phyloP scores from a whole-genome alignment of 2,113 vertebrate genomes.

The Paratilapia polleni region DNA sequence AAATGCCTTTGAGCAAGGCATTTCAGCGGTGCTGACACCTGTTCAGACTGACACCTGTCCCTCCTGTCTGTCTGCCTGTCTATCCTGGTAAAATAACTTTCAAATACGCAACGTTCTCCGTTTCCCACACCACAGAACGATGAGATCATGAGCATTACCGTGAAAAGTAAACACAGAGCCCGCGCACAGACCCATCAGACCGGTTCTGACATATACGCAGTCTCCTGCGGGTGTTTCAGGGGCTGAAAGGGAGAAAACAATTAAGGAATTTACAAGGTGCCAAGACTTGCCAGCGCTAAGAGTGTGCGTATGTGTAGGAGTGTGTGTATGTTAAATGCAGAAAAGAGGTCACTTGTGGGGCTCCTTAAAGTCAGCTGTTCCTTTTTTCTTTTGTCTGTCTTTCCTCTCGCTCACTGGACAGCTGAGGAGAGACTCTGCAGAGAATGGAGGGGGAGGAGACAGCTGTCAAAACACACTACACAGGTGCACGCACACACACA shows the following conservation, averaged over 20 bases:
- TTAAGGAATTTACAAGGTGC: constrained; percentile 5
- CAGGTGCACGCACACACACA: neutral
- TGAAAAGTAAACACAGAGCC: constrained; percentile 25
- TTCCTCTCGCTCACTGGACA: constrained; percentile 11
- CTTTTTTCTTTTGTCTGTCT: neutral
- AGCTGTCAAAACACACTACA: constrained; percentile 52
- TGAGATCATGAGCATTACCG: constrained; percentile 21
- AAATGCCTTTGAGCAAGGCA: constrained; percentile 1
- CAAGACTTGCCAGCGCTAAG: neutral
- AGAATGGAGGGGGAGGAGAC: constrained; percentile 15
- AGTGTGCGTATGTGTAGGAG: neutral
- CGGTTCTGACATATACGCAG: constrained; percentile 15
- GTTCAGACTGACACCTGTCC: neutral
- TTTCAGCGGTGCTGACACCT: too few relatives aligned
- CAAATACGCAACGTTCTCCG: neutral
- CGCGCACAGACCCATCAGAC: constrained; percentile 30
- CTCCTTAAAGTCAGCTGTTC: constrained; percentile 16
- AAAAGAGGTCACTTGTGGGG: neutral
- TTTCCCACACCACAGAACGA: neutral
- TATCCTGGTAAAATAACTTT: neutral
- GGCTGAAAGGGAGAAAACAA: constrained; percentile 8
- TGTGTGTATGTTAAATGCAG: neutral
- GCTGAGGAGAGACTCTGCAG: constrained; percentile 31
- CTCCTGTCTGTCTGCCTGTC: neutral
- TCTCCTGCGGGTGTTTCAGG: neutral